Percentiles rank a stretch among this genome's conserved stretches.
phyloP scores from a whole-genome alignment of 1,140 invertebrate species.

The Achroia grisella region DNA sequence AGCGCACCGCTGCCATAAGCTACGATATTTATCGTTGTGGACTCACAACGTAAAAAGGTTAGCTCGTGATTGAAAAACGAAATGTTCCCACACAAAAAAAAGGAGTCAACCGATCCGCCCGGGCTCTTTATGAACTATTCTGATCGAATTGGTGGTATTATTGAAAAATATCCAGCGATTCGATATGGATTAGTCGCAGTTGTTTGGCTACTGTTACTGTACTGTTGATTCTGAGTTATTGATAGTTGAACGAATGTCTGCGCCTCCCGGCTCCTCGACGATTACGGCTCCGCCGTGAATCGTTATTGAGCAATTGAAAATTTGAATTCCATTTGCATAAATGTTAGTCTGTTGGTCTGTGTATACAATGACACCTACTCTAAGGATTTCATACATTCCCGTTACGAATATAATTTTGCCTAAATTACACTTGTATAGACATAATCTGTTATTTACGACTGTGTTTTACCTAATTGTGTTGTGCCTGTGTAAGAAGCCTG shows the following conservation, averaged over 20 bases:
- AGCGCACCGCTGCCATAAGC: slow-evolving; percentile 56
- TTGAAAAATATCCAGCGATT: slow-evolving; percentile 52
- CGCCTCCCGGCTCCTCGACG: slow-evolving; percentile 4
- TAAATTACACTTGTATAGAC: slow-evolving; percentile 10
- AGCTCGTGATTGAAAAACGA: slow-evolving; percentile 38
- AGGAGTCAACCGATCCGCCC: not conserved
- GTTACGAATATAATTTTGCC: slow-evolving; percentile 14
- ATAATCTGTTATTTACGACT: slow-evolving; percentile 17
- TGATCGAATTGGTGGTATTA: slow-evolving; percentile 41
- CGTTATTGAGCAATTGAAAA: slow-evolving; percentile 37
- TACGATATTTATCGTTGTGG: slow-evolving; percentile 52
- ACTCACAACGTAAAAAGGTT: slow-evolving; percentile 6
- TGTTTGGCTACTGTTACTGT: slow-evolving; percentile 57
- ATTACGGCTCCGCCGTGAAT: slow-evolving; percentile 9
- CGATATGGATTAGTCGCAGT: slow-evolving; percentile 51
- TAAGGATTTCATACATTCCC: slow-evolving; percentile 13
- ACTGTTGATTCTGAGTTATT: slow-evolving; percentile 61
- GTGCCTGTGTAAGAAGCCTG: too few relatives aligned
- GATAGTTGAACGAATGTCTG: slow-evolving; percentile 16
- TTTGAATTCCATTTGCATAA: slow-evolving; percentile 50
- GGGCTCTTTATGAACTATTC: slow-evolving; percentile 32
- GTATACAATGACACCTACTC: not conserved
- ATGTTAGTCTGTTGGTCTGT: not conserved
- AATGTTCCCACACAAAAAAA: slow-evolving; percentile 48
- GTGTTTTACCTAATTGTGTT: too few relatives aligned